These are phyloP conservation scores for Menura novaehollandiae DNA, from an alignment of 2,113 vertebrate genomes.

Conservation along the genomic window DNA sequence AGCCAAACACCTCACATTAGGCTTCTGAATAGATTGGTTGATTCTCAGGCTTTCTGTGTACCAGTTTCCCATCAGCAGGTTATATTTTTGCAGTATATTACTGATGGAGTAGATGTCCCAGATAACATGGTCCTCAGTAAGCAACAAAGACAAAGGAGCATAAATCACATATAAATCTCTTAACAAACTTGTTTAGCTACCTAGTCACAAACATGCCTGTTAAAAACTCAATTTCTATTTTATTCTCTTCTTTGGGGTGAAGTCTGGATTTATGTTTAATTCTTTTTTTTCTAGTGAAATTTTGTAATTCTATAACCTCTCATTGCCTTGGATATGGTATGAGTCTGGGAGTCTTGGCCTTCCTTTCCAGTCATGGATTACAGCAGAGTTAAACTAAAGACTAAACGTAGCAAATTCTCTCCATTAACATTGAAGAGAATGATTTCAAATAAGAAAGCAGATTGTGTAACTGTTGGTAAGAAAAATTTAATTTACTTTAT, in stretches of 20 bases:
- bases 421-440: not conserved
- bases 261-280: not conserved
- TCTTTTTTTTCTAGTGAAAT: not conserved
- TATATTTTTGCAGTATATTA: not conserved
- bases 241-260: not conserved
- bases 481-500: not conserved
- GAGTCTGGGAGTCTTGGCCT: not conserved
- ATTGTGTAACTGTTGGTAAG: not conserved
- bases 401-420: not conserved
- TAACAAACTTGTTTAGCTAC: not conserved
- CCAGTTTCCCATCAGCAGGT: not conserved
- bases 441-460: not conserved
- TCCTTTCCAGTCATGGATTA: not conserved
- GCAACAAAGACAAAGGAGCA: not conserved
- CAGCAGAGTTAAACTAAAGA: not conserved
- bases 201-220: not conserved
- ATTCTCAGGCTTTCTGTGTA: not conserved
- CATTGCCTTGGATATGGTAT: not conserved
- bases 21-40: not conserved
- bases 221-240: not conserved
- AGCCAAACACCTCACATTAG: not conserved
- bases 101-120: not conserved
- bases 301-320: not conserved
- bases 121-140: not conserved
- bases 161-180: not conserved